These are phyloP conservation scores for Drosophila auraria DNA, from an alignment of 1,140 invertebrate species.

Conservation along the genomic window DNA sequence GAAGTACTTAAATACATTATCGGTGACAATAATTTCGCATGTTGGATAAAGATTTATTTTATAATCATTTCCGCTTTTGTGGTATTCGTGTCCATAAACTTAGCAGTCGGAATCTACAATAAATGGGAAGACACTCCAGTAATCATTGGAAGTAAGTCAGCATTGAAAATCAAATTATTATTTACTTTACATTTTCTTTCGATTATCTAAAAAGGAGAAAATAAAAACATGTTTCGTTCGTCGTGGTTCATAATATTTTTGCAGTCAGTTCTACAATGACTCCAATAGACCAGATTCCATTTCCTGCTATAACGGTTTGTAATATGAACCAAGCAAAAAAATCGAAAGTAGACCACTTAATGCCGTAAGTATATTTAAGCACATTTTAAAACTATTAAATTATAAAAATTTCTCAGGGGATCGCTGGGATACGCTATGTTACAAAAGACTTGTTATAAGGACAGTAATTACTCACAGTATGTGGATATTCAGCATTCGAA, in stretches of 20 bases:
- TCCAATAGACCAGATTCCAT: conserved; percentile 88
- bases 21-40: conserved; percentile 86
- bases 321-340: conserved; percentile 92
- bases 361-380: conserved; percentile 30
- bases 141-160: conserved; percentile 87
- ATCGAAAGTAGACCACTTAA: conserved; percentile 75
- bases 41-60: conserved; percentile 69
- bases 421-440: conserved; percentile 65
- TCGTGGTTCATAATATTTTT: background rate
- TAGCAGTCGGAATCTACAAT: conserved; percentile 89
- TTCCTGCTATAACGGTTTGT: conserved; percentile 93
- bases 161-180: background rate
- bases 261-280: conserved; percentile 87
- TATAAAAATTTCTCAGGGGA: conserved; percentile 28
- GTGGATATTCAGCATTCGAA: conserved; percentile 29
- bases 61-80: conserved; percentile 88
- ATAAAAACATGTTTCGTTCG: background rate
- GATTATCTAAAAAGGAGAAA: background rate
- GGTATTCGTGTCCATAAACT: conserved; percentile 88
- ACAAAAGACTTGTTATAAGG: conserved; percentile 68
- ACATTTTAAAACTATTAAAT: background rate
- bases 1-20: conserved; percentile 90
- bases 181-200: too few species aligned
- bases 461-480: conserved; percentile 52
- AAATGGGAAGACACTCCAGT: conserved; percentile 90